Evolutionary conservation across 2,888 invertebrate genomes (phyloP).

Genomic region (Eupeodes latifasciatus): DNA sequence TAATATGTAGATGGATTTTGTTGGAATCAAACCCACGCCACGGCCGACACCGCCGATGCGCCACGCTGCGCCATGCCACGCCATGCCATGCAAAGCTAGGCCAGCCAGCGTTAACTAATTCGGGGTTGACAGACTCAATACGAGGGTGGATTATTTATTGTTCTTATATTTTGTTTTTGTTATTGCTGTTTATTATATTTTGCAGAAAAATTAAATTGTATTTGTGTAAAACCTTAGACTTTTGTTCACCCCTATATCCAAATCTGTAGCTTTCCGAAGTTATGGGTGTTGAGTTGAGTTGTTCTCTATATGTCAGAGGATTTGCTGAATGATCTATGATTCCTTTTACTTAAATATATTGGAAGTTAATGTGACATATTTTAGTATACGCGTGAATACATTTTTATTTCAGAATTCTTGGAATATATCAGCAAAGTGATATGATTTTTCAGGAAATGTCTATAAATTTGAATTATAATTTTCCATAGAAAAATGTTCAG

Average conservation of each 20-base stretch:
- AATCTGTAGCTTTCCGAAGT: neutral
- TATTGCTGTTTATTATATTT: neutral
- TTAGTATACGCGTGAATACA: neutral
- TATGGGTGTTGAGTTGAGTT: too few species aligned
- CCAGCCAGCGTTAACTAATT: conserved; percentile 15
- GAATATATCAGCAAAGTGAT: too few species aligned
- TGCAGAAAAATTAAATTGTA: conserved; percentile 6
- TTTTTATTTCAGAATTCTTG: neutral
- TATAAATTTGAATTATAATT: too few species aligned
- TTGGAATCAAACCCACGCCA: neutral
- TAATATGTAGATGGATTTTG: neutral
- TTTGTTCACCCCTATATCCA: conserved; percentile 5
- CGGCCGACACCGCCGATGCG: too few species aligned
- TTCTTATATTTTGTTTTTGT: neutral
- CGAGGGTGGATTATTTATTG: conserved; percentile 14
- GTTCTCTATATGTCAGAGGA: too few species aligned
- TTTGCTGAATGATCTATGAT: neutral
- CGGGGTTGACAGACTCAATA: conserved; percentile 36
- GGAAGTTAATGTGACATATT: neutral
- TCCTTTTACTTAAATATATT: neutral
- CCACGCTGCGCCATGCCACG: neutral
- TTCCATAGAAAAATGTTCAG: too few species aligned
- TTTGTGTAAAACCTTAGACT: conserved; percentile 19
- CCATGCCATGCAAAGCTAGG: neutral
- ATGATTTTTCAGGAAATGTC: too few species aligned